Conservation (phyloP, 2,113 vertebrate species). For the Phaethornis superciliosus region DNA sequence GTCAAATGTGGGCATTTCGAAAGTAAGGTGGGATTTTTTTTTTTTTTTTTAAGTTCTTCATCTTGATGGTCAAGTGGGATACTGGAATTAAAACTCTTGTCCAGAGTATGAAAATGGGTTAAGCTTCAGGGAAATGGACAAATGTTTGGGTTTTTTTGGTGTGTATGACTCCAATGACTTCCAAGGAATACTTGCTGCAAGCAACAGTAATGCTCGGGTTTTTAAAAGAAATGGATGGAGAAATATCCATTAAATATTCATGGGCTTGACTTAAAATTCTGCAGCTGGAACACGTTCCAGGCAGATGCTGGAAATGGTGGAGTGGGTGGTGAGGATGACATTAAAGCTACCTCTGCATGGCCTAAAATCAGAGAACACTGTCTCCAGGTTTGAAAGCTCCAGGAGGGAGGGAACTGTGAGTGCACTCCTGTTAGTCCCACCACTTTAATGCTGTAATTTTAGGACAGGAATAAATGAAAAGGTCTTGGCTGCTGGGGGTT, state of each 20-base stretch:
- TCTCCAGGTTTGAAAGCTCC: neutral
- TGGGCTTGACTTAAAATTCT: neutral
- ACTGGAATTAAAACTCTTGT: neutral
- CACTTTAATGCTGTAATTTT: neutral
- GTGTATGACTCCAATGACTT: neutral
- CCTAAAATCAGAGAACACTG: neutral
- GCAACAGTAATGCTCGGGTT: neutral
- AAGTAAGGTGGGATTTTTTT: neutral
- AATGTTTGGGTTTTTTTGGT: neutral
- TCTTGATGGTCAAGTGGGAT: neutral
- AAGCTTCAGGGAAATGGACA: neutral
- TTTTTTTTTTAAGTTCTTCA: neutral
- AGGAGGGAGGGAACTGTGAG: neutral
- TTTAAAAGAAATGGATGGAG: neutral
- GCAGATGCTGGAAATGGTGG: neutral
- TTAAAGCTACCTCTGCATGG: neutral
- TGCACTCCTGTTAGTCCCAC: neutral
- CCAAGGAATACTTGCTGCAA: neutral
- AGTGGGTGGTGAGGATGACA: neutral
- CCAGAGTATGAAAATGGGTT: neutral
- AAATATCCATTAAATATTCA: neutral
- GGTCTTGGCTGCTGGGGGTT: too few relatives aligned
- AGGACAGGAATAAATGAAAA: neutral
- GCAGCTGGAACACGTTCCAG: neutral
- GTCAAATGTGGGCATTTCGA: neutral